phyloP scores from a whole-genome alignment of 2,797 vertebrate genomes.

The Varecia variegata region DNA sequence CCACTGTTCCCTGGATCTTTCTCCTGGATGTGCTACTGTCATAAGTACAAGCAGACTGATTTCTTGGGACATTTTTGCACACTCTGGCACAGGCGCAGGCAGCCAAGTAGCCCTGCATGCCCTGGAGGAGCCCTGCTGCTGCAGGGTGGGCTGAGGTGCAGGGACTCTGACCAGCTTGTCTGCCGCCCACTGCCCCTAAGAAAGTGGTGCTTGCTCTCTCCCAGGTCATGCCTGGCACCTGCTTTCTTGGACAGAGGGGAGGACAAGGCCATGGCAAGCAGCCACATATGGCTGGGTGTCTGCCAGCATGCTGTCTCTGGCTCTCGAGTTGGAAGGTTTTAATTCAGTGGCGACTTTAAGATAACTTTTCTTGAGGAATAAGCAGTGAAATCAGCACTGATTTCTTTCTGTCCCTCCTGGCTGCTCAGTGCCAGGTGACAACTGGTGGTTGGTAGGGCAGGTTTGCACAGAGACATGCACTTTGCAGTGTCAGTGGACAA shows the following conservation, averaged over 20 bases:
- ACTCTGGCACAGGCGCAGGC: too few species aligned
- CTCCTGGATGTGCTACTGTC: too few species aligned
- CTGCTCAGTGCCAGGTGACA: background rate
- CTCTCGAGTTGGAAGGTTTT: background rate
- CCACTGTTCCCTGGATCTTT: rapidly evolving
- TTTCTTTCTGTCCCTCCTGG: background rate
- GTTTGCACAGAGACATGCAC: background rate
- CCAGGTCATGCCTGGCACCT: background rate
- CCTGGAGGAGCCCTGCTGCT: background rate
- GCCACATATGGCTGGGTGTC: background rate
- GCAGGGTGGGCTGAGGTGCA: background rate
- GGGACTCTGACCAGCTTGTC: background rate
- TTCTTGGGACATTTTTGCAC: background rate
- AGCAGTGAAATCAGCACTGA: background rate
- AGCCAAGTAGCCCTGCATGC: background rate
- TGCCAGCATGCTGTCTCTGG: background rate
- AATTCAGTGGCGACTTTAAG: background rate
- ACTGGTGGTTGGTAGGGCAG: too few species aligned
- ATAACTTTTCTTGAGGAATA: background rate
- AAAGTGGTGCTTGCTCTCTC: background rate
- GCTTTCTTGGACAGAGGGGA: background rate
- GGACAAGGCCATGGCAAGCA: background rate
- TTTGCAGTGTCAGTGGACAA: too few species aligned
- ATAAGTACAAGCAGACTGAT: background rate
- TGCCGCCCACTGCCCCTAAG: too few species aligned